Base-by-base conservation (phyloP, 2,888 invertebrate species). In the Hirtodrosophila duncani region DNA sequence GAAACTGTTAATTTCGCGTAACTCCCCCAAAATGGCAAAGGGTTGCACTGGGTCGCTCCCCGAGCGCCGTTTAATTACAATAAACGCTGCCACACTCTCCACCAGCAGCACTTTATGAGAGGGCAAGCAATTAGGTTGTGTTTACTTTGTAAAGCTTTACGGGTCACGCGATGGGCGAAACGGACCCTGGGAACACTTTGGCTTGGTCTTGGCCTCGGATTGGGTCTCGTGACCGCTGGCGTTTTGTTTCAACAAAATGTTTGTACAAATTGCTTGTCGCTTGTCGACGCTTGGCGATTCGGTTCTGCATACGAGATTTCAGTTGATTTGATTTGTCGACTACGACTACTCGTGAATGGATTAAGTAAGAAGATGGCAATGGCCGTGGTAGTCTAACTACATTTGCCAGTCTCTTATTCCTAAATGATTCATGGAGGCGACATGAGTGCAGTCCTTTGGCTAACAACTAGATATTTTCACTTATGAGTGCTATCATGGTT, bases 71-170 rank as follows among this genome's bases (percentile, higher is more conserved):
- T n/a, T n/a, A n/a, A 20, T 20, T 29, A 26, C 36, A 24, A 3
- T 5, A 24, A 5, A 34, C 34, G 18, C 41, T 18, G 27, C 4
- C 8, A 11, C 11, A n/a, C 33, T 11, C 6, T 6, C 9, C 8
- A 9, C 36, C 21, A 10, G 63, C 48, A 23, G 49, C 51, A 58
- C 56, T 63, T 80, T 77, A 83, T 63, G 65, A 61, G 63, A n/a
- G n/a, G n/a, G n/a, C n/a, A n/a, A n/a, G n/a, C 83, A 84, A 80
- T 84, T 84, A 82, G 56, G 70, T 68, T 78, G 56, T 60, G n/a
- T n/a, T 67, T 71, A 74, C 77, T 78, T 67, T 58, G 71, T 67
- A 71, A 75, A 82, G 67, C 63, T 65, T 43, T n/a, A 67, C 51
- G 33, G 63, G 71, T 70, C 71, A 66, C 71, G 66, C 66, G 57